Conservation (phyloP, 2,888 invertebrate genomes). For the Drosophila niveifrons region DNA sequence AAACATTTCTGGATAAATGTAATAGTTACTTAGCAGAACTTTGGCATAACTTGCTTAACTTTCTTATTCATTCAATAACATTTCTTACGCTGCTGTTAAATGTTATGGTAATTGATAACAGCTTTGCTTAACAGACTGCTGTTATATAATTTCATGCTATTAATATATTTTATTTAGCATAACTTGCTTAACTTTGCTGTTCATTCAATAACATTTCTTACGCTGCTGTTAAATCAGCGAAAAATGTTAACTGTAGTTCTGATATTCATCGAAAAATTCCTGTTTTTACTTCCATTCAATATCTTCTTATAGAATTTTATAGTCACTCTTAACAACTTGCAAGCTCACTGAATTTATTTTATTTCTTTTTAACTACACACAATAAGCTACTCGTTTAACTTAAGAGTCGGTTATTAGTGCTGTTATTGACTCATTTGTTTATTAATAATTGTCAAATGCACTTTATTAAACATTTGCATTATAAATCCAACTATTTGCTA, state of each 20-base stretch:
- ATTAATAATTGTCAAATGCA: neutral
- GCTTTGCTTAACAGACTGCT: neutral
- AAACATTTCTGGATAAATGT: too few species aligned
- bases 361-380: neutral
- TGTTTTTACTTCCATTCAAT: too few species aligned
- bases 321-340: neutral
- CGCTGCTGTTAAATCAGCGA: too few species aligned
- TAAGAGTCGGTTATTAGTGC: neutral
- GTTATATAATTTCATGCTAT: too few species aligned
- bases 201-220: too few species aligned
- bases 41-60: too few species aligned
- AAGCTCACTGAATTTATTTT: neutral
- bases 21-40: neutral
- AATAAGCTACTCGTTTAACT: neutral
- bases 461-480: neutral
- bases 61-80: too few species aligned
- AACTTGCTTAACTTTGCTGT: too few species aligned
- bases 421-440: neutral
- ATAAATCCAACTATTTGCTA: neutral
- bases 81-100: too few species aligned
- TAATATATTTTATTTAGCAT: too few species aligned
- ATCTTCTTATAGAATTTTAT: neutral
- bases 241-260: too few species aligned
- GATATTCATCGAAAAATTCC: too few species aligned
- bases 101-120: neutral